These are phyloP conservation scores for Eilema depressum DNA, from an alignment of 2,888 invertebrate species.

Conservation along the genomic window DNA sequence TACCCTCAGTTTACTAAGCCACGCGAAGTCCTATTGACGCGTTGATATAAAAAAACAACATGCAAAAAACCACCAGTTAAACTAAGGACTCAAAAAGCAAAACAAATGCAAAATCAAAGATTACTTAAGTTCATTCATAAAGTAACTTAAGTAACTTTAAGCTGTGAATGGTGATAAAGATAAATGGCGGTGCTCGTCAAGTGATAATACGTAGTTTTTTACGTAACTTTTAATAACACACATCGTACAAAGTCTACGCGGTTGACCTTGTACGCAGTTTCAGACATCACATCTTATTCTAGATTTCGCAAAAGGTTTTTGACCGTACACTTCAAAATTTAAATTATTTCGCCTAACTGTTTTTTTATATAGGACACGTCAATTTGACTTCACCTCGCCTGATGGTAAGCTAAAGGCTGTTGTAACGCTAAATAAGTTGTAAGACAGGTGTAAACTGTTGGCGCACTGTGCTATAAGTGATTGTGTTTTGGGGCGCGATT, in stretches of 20 bases:
- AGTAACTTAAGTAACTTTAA: background rate
- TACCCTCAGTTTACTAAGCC: too few species aligned
- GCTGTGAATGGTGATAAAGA: background rate
- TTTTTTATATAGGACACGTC: too few species aligned
- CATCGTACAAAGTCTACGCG: background rate
- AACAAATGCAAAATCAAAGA: background rate
- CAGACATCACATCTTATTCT: background rate
- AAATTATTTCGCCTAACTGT: background rate
- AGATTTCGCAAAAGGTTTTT: background rate
- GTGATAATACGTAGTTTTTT: background rate
- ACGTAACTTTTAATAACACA: background rate
- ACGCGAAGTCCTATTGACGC: too few species aligned
- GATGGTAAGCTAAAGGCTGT: too few species aligned
- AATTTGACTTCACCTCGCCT: too few species aligned
- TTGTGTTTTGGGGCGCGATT: too few species aligned
- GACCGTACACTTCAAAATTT: background rate
- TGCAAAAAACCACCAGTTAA: background rate
- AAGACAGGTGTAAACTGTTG: too few species aligned
- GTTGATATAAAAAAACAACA: too few species aligned
- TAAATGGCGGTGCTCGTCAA: background rate
- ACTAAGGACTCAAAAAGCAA: background rate
- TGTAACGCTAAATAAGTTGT: too few species aligned
- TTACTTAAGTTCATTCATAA: background rate
- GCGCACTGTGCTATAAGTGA: too few species aligned
- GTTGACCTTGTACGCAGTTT: background rate